These are phyloP conservation scores for Pristionchus arcanus DNA, from an alignment of 2,888 invertebrate genomes.

Conservation along the genomic window DNA sequence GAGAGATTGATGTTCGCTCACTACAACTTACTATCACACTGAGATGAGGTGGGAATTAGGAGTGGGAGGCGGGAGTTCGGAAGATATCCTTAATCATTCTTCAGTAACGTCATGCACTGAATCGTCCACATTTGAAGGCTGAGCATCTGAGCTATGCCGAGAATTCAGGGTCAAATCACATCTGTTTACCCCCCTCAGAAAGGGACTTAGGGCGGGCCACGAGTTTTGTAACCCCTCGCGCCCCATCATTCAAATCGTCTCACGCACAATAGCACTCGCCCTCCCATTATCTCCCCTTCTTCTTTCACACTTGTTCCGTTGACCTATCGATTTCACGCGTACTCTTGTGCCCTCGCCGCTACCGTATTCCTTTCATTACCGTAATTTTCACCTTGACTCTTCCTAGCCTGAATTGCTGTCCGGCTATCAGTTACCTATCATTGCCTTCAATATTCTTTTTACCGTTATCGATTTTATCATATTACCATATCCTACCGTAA, in stretches of 20 bases:
- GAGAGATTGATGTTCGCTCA: not conserved
- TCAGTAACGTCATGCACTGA: too few species aligned
- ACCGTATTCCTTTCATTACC: not conserved
- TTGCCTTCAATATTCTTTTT: too few species aligned
- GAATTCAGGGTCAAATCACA: not conserved
- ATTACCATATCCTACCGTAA: constrained; percentile 4
- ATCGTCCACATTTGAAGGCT: too few species aligned
- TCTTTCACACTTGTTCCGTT: not conserved
- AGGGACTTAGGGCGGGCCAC: not conserved
- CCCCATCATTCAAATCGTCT: not conserved
- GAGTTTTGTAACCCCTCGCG: constrained; percentile 21
- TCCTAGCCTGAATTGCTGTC: too few species aligned
- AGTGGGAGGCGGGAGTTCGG: not conserved
- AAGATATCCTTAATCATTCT: not conserved
- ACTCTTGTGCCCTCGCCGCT: not conserved
- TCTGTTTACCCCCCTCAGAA: not conserved
- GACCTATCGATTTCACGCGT: not conserved
- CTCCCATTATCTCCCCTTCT: not conserved
- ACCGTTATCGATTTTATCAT: not conserved
- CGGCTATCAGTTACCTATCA: not conserved
- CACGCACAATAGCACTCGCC: not conserved
- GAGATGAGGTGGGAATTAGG: not conserved
- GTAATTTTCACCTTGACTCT: not conserved
- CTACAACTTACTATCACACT: not conserved
- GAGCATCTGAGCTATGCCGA: not conserved